A percentile compares a stretch with the other conserved stretches of the same genome.
phyloP scores from a whole-genome alignment of 2,888 invertebrate genomes.

The Saturnia japonica region DNA sequence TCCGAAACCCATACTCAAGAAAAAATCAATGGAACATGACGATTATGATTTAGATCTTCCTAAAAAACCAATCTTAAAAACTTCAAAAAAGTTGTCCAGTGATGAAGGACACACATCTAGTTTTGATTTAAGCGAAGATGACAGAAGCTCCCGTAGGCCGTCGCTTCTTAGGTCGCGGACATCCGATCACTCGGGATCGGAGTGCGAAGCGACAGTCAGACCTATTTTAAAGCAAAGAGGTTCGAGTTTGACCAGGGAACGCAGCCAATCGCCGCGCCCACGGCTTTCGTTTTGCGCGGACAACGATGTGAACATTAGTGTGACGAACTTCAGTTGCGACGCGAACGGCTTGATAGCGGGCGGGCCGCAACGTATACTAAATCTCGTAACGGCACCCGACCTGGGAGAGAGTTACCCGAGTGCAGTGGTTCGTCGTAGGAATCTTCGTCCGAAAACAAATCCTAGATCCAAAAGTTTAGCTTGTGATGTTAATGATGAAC shows the following conservation, averaged over 20 bases:
- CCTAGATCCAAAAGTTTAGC: slow-evolving; percentile 75
- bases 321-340: slow-evolving; percentile 73
- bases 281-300: slow-evolving; percentile 84
- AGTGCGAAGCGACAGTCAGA: slow-evolving; percentile 81
- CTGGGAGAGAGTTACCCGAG: slow-evolving; percentile 70
- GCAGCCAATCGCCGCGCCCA: slow-evolving; percentile 83
- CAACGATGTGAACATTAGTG: slow-evolving; percentile 72
- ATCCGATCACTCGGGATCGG: slow-evolving; percentile 79
- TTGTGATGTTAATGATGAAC: slow-evolving; percentile 76
- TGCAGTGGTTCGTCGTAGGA: slow-evolving; percentile 73
- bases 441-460: slow-evolving; percentile 69
- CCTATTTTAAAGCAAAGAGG: slow-evolving; percentile 85
- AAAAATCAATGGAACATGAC: slow-evolving; percentile 90
- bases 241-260: slow-evolving; percentile 82
- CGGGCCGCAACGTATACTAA: slow-evolving; percentile 72
- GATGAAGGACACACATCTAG: slow-evolving; percentile 82
- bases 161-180: slow-evolving; percentile 81
- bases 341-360: slow-evolving; percentile 75
- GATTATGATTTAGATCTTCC: slow-evolving; percentile 88
- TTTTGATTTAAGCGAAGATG: slow-evolving; percentile 80
- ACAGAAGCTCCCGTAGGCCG: slow-evolving; percentile 80
- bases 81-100: slow-evolving; percentile 84
- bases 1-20: slow-evolving; percentile 92
- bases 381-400: slow-evolving; percentile 59
- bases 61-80: slow-evolving; percentile 89